phyloP scores from a whole-genome alignment of 2,888 invertebrate genomes.

The Scelioninae gen. 2 region DNA sequence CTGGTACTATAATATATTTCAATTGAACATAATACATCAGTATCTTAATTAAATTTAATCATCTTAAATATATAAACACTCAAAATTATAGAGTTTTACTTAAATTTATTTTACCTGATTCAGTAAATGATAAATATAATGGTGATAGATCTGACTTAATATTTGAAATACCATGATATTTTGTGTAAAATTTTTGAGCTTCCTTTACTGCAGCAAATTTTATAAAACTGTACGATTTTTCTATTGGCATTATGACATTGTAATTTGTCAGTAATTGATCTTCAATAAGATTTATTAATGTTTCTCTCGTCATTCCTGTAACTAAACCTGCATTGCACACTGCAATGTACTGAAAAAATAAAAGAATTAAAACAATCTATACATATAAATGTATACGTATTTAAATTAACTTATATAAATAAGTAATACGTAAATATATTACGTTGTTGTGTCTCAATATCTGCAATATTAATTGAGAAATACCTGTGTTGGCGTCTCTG shows the following conservation, averaged over 20 bases:
- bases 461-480: conserved; percentile 17
- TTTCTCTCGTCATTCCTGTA: conserved; percentile 84
- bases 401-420: background rate
- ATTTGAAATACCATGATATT: conserved; percentile 79
- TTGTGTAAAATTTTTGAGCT: conserved; percentile 78
- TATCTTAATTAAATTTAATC: no score
- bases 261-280: conserved; percentile 76
- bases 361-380: conserved; percentile 7
- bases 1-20: no score
- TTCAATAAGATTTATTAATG: conserved; percentile 77
- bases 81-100: background rate
- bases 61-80: no score
- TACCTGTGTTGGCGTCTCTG: conserved; percentile 70
- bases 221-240: conserved; percentile 89
- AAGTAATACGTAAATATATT: no score
- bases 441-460: no score
- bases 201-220: conserved; percentile 77
- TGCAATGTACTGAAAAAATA: conserved; percentile 80
- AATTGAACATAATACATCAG: no score
- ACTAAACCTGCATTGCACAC: conserved; percentile 93
- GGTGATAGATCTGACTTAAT: conserved; percentile 79
- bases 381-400: background rate
- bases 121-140: conserved; percentile 82
- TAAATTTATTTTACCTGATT: conserved; percentile 76
- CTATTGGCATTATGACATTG: conserved; percentile 83